Evolutionary conservation across 2,113 vertebrate species (phyloP).

Genomic region (Corapipo altera): DNA sequence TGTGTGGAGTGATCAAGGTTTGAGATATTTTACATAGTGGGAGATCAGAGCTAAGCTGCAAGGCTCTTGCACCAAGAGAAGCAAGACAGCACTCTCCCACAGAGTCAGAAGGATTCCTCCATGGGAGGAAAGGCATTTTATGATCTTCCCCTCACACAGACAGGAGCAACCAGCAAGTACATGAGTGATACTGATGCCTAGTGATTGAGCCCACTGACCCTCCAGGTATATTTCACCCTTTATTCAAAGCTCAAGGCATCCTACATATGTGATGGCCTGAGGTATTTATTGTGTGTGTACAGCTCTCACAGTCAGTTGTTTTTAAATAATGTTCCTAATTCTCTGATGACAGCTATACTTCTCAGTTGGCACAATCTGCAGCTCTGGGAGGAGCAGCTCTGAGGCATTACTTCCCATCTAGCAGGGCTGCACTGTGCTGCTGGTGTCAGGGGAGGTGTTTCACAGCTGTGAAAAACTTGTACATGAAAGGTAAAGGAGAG

Average conservation of each 20-base stretch:
- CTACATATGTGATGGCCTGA: background rate
- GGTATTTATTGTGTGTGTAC: background rate
- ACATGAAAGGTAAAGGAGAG: background rate
- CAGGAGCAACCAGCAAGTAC: background rate
- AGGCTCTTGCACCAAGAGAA: background rate
- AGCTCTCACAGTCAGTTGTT: background rate
- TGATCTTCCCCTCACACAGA: background rate
- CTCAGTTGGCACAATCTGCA: background rate
- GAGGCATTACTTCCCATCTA: background rate
- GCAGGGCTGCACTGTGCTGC: background rate
- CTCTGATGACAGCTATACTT: background rate
- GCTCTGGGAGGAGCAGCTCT: background rate
- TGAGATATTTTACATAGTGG: background rate
- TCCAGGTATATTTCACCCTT: background rate
- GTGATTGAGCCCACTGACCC: background rate
- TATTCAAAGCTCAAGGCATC: background rate
- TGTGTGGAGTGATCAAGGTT: background rate
- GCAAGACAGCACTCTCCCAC: rapidly evolving
- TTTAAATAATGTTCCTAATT: background rate
- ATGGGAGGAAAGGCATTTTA: background rate
- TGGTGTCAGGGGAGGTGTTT: background rate
- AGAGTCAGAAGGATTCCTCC: background rate
- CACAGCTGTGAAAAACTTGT: background rate
- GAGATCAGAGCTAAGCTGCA: background rate
- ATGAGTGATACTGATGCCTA: background rate